Conservation (phyloP, 1,140 invertebrate species). For the Drosophila kepulauana region DNA sequence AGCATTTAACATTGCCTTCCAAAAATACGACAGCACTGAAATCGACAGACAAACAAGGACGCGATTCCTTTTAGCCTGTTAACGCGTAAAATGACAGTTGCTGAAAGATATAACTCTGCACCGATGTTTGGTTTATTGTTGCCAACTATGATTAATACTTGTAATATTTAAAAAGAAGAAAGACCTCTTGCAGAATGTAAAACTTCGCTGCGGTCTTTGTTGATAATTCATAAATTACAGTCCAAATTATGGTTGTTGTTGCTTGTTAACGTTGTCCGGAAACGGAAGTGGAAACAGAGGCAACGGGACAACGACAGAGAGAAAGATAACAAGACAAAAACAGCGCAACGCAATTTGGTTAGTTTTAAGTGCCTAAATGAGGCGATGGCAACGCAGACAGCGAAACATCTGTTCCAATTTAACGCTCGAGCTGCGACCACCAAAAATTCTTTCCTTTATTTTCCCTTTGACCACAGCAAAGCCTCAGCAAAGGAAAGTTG, state of each 20-base stretch:
- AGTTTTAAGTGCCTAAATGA: slow-evolving; percentile 69
- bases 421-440: slow-evolving; percentile 52
- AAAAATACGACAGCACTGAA: background rate
- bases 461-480: background rate
- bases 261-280: slow-evolving; percentile 52
- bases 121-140: slow-evolving; percentile 39
- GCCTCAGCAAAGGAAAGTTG: background rate
- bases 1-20: slow-evolving; percentile 64
- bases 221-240: slow-evolving; percentile 65
- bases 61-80: slow-evolving; percentile 8
- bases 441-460: slow-evolving; percentile 18
- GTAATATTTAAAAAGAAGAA: slow-evolving; percentile 20
- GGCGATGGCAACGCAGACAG: slow-evolving; percentile 31
- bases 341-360: slow-evolving; percentile 58
- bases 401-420: slow-evolving; percentile 73
- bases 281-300: slow-evolving; percentile 57
- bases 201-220: slow-evolving; percentile 20
- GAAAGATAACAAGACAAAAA: slow-evolving; percentile 21
- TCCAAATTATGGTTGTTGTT: slow-evolving; percentile 50
- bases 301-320: slow-evolving; percentile 11
- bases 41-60: slow-evolving; percentile 3
- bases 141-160: slow-evolving; percentile 44
- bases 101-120: slow-evolving; percentile 18
- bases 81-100: slow-evolving; percentile 40
- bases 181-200: slow-evolving; percentile 36